Percentiles rank a stretch among this genome's conserved stretches.
These are phyloP conservation scores for Malurus splendens DNA, from an alignment of 2,797 vertebrate species.

Conservation along the genomic window DNA sequence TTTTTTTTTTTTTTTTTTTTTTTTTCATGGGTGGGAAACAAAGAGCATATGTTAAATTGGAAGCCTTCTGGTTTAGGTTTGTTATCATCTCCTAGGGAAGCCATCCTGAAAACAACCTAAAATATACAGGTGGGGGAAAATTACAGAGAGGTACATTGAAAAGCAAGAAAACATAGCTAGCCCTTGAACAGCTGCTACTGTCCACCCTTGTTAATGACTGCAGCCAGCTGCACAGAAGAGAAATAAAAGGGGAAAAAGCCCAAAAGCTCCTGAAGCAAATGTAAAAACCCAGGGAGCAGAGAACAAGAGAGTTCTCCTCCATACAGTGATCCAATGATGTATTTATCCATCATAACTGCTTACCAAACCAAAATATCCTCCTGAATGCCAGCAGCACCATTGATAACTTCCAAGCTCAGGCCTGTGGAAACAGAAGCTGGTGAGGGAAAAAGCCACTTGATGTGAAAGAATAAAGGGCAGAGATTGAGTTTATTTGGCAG, in stretches of 20 bases:
- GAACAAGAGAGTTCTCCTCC: neutral
- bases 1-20: neutral
- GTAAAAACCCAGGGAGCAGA: neutral
- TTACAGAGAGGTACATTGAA: neutral
- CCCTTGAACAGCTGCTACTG: neutral
- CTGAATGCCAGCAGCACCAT: fast-evolving
- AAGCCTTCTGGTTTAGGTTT: neutral
- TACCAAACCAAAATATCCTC: neutral
- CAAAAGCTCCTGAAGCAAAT: neutral
- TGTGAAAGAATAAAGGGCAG: neutral
- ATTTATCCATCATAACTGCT: neutral
- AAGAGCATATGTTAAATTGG: neutral
- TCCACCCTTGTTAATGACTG: neutral
- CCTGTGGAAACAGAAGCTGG: neutral
- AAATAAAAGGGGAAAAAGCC: neutral
- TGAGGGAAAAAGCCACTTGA: neutral
- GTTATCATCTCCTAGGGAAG: neutral
- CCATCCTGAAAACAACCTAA: neutral
- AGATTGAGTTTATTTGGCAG: neutral
- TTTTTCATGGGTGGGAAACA: neutral
- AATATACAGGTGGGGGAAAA: neutral
- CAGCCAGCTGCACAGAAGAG: neutral
- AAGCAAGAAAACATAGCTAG: neutral
- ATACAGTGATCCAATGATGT: neutral
- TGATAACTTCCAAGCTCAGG: neutral